Base-by-base conservation (phyloP, 2,797 vertebrate species). In the Sebastes oblongus region DNA sequence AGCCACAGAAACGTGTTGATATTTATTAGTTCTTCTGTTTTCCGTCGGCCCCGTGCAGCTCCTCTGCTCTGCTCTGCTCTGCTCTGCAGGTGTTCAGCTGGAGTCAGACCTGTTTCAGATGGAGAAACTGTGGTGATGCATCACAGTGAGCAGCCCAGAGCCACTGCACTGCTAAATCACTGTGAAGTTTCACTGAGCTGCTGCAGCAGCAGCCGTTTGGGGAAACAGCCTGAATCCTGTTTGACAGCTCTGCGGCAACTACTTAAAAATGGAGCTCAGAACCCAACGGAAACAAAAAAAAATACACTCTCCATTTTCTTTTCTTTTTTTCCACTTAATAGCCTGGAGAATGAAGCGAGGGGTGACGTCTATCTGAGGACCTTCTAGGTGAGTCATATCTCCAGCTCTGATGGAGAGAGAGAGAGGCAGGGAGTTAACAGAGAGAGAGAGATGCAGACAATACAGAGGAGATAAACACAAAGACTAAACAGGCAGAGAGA, bases 311-410 rank as follows among this genome's bases (percentile, higher is more conserved):
- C 27, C n/a, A 14, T 55, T 42, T 52, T 50, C 8, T 52, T 30
- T 55, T 60, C 4, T 56, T 60, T 34, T 65, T 22, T 30, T 11
- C 36, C 46, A 54, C 30, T 36, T 74, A 89, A 80, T 50, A 79
- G 62, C 65, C 71, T 75, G 54, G 34, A 75, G 72, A 78, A 82
- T 2, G 27, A 68, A 56, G 72, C 5, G 62, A 70, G 5, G 20
- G 55, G 66, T 72, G 71, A 82, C 4, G 50, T 62, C 18, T 78
- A 39, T 62, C 9, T 77, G 34, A 8, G 64, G 59, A 79, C 73
- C 66, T 46, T 60, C 39, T 22, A 66, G 65, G 14, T 83, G 86
- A 90, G 65, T 88, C 85, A 83, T 30, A 58, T 75, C 81, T 55
- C 25, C 4, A 1, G 5, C 22, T 75, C 30, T 64, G 60, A 74